These are phyloP conservation scores for Lagocephalus sceleratus DNA, from an alignment of 2,797 vertebrate species.

Conservation along the genomic window DNA sequence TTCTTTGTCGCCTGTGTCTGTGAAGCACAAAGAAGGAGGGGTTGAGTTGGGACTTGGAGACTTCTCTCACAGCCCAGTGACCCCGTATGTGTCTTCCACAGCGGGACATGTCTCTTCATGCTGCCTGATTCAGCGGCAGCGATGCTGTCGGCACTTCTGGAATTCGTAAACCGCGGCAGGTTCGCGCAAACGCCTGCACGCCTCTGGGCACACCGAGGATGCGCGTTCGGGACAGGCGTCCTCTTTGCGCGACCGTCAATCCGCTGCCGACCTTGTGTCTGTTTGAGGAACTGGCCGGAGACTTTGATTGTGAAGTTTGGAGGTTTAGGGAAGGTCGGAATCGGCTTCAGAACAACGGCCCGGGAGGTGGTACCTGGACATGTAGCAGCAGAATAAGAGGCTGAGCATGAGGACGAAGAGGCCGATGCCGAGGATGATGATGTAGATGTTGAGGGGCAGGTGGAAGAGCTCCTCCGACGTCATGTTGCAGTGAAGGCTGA, in stretches of 20 bases:
- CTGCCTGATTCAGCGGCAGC: constrained; percentile 34
- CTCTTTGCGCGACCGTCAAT: no score
- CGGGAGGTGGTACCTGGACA: constrained; percentile 72
- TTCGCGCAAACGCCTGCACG: constrained; percentile 52
- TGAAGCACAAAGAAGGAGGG: constrained; percentile 27
- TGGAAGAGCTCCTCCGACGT: constrained; percentile 61
- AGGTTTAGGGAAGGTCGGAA: no score
- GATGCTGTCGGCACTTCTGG: constrained; percentile 32
- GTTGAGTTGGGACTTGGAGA: constrained; percentile 5
- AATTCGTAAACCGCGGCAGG: constrained; percentile 46
- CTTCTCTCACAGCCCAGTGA: constrained; percentile 1
- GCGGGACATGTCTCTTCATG: constrained; percentile 38
- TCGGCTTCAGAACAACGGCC: no score
- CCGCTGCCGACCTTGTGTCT: no score
- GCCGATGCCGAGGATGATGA: constrained; percentile 77
- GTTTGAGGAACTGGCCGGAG: no score
- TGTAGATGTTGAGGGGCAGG: constrained; percentile 77
- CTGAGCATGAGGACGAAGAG: constrained; percentile 81
- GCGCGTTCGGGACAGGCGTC: no score
- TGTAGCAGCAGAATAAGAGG: constrained; percentile 81
- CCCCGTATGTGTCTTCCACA: constrained; percentile 15
- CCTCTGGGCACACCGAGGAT: not conserved
- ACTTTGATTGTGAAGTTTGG: no score
- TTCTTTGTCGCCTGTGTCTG: constrained; percentile 73
- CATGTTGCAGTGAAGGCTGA: constrained; percentile 64